Base-by-base conservation (phyloP, 2,797 vertebrate genomes). In the Chelidonichthys spinosus region DNA sequence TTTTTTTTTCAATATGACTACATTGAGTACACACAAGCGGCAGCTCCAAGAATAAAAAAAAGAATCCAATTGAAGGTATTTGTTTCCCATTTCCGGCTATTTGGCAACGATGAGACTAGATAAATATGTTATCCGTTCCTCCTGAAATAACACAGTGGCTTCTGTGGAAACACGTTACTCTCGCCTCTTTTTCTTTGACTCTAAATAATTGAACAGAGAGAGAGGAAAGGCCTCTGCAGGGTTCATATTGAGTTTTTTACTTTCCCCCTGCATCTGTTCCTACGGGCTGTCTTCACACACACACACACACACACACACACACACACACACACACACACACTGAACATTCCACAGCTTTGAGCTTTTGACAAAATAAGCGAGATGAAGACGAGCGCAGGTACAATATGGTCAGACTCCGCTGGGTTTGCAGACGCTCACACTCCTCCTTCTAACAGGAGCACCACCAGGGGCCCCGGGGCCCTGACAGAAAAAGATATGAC, bases 171-270 rank as follows among this genome's bases (percentile, higher is more conserved):
- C 61, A 68, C 82, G 87, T 90, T 92, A 82, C 85, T 84, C 71
- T 68, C 67, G 81, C 83, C 84, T 91, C 85, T 89, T 87, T 54
- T 92, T 91, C 85, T 92, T 92, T 87, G 83, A 92, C 87, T 92
- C 87, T 94, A 94, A 95, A 94, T 95, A 94, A 95, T 95, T 95
- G 90, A 95, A 93, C 84, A 94, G 91, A 90, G 83, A 79, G 79
- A 76, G 82, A 91, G 78, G 77, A 81, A 87, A 90, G 92, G 91
- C 92, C 93, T 95, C 93, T 81, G 84, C 86, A 89, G 92, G 92
- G 87, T 93, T 94, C 87, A 90, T 92, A 90, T 92, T 87, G 86
- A 92, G 91, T 88, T 92, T 94, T 90, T 79, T 25, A 25, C 25
- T 25, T 25, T 25, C 25, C 25, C 25, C 25, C 25, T 25, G 25